Evolutionary conservation across 2,888 invertebrate species (phyloP).

Genomic region (Sesia apiformis): DNA sequence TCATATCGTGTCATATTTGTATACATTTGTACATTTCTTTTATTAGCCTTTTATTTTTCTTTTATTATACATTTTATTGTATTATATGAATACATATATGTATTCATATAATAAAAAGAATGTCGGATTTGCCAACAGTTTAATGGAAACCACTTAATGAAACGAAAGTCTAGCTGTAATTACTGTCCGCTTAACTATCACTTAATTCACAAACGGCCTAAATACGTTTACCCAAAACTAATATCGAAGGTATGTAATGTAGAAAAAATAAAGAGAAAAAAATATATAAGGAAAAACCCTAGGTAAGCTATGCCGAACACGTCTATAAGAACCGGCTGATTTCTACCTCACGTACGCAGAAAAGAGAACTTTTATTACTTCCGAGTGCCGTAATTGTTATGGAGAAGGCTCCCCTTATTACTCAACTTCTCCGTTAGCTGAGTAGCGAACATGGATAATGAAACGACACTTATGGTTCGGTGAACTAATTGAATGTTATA

Average conservation of each 20-base stretch:
- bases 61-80: too few relatives aligned
- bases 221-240: not conserved
- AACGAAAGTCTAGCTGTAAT: too few relatives aligned
- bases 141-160: too few relatives aligned
- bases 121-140: too few relatives aligned
- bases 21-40: too few relatives aligned
- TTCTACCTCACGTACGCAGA: conserved; percentile 57
- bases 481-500: too few relatives aligned
- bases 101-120: too few relatives aligned
- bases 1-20: too few relatives aligned
- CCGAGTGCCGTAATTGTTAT: conserved; percentile 62
- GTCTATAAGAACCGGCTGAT: conserved; percentile 52
- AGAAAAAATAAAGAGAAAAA: conserved; percentile 31
- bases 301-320: conserved; percentile 52
- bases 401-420: conserved; percentile 56
- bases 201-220: not conserved
- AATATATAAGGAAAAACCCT: conserved; percentile 20
- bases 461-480: conserved; percentile 20
- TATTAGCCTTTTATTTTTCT: too few relatives aligned
- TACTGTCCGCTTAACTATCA: too few relatives aligned
- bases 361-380: conserved; percentile 68
- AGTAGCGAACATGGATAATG: conserved; percentile 29
- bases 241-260: not conserved
- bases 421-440: conserved; percentile 44
- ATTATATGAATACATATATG: too few relatives aligned